phyloP scores from a whole-genome alignment of 2,888 invertebrate genomes.

The Schrankia costaestrigalis region DNA sequence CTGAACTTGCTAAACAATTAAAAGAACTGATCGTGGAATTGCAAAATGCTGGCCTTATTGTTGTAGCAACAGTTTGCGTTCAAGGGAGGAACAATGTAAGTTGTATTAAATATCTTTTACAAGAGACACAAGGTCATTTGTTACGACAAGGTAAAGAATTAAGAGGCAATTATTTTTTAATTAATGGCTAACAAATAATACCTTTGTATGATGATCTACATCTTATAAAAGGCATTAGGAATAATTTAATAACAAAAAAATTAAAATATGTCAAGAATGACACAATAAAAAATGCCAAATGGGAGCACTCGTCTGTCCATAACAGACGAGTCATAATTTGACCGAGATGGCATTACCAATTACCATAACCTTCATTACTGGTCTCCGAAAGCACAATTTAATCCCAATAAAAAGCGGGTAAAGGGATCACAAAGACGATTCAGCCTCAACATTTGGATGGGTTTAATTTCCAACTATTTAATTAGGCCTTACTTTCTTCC shows the following conservation, averaged over 20 bases:
- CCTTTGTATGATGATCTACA: conserved; percentile 3
- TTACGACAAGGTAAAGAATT: neutral
- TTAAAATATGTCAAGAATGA: neutral
- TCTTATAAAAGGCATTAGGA: neutral
- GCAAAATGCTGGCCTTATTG: neutral
- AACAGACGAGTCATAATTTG: too few species aligned
- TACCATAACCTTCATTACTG: conserved; percentile 31
- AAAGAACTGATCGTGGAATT: neutral
- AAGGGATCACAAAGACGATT: conserved; percentile 31
- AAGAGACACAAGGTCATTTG: conserved; percentile 2
- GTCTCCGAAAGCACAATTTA: conserved; percentile 22
- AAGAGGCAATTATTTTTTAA: conserved; percentile 4
- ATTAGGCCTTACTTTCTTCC: neutral
- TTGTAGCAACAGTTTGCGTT: conserved; percentile 7
- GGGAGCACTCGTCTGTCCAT: conserved; percentile 1
- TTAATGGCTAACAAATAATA: neutral
- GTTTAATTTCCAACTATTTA: too few species aligned
- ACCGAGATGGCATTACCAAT: too few species aligned
- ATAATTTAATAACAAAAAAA: neutral
- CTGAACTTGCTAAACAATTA: neutral
- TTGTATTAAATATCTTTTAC: conserved; percentile 1
- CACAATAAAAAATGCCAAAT: conserved; percentile 1
- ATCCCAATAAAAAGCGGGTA: conserved; percentile 29
- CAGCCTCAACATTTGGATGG: too few species aligned
- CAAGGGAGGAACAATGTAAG: conserved; percentile 5